A percentile compares a stretch with the other conserved stretches of the same genome.
These are phyloP conservation scores for Tridacna crocea DNA, from an alignment of 2,888 invertebrate genomes.

Conservation along the genomic window DNA sequence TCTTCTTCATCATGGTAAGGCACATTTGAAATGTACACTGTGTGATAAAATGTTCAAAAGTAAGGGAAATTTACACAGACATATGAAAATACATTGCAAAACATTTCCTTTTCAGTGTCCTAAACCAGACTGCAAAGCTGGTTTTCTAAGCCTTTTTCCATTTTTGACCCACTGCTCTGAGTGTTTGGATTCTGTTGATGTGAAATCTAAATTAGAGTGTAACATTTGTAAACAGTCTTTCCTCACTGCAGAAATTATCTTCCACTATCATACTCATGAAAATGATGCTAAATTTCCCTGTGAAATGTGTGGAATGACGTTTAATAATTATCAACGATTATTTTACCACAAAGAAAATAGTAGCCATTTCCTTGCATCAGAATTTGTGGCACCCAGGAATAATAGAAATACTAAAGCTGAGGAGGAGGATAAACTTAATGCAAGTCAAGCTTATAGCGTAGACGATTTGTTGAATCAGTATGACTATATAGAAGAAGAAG, in stretches of 20 bases:
- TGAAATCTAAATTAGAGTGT: constrained; percentile 5
- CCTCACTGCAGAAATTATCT: background rate
- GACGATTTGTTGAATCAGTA: constrained; percentile 26
- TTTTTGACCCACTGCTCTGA: constrained; percentile 8
- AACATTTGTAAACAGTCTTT: constrained; percentile 26
- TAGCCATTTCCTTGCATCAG: constrained; percentile 30
- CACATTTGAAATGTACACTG: constrained; percentile 25
- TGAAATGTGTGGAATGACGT: constrained; percentile 20
- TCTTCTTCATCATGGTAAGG: constrained; percentile 36
- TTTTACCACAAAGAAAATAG: constrained; percentile 33
- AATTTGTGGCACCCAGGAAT: constrained; percentile 12
- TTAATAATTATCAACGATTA: constrained; percentile 12
- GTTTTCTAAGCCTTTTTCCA: constrained; percentile 13
- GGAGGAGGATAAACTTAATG: background rate
- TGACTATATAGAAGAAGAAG: constrained; percentile 31
- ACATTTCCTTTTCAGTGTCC: constrained; percentile 41
- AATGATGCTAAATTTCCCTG: constrained; percentile 37
- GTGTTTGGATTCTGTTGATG: constrained; percentile 3
- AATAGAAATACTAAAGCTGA: background rate
- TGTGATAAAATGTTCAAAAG: constrained; percentile 36
- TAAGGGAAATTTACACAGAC: constrained; percentile 15
- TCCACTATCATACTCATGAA: constrained; percentile 32
- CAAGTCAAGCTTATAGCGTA: background rate
- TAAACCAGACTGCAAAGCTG: constrained; percentile 12
- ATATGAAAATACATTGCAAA: constrained; percentile 34